Evolutionary conservation across 35 echinoderm and acorn worm species (phyloP).

Genomic region (Chiridota heheva): DNA sequence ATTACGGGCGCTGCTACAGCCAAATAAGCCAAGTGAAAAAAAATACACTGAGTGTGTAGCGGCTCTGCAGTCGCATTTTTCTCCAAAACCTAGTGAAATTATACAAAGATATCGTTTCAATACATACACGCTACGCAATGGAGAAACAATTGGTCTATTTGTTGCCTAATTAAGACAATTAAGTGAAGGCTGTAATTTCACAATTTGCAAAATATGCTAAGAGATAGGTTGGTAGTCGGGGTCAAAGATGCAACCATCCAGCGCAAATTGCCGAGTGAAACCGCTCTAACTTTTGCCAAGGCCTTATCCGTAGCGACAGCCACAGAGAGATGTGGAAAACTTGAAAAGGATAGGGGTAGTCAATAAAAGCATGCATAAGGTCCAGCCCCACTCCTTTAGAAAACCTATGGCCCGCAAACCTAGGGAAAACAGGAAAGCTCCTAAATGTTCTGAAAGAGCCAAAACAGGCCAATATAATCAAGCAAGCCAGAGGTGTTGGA

Average conservation of each 20-base stretch:
- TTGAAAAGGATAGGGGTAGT: not conserved
- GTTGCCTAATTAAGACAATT: constrained; percentile 25
- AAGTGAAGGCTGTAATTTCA: constrained; percentile 35
- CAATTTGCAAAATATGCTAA: not conserved
- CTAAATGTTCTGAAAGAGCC: too few species aligned
- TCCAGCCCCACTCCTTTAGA: too few species aligned
- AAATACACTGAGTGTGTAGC: not conserved
- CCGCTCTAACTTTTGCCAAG: not conserved
- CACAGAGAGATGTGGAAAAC: not conserved
- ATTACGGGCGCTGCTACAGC: not conserved
- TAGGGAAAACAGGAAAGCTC: too few species aligned
- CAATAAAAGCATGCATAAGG: too few species aligned
- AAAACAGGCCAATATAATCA: too few species aligned
- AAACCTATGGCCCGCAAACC: too few species aligned
- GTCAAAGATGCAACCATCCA: constrained; percentile 10
- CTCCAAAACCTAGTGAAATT: constrained; percentile 15
- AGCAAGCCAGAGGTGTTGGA: too few species aligned
- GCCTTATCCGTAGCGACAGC: not conserved
- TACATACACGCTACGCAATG: not conserved
- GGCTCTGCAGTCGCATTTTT: not conserved
- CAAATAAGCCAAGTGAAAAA: not conserved
- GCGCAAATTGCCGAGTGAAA: constrained; percentile 8
- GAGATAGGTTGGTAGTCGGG: constrained; percentile 30
- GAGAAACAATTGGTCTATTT: constrained; percentile 22
- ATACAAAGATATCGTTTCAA: constrained; percentile 21